These are phyloP conservation scores for Neoarius graeffei DNA, from an alignment of 2,113 vertebrate genomes.

Conservation along the genomic window DNA sequence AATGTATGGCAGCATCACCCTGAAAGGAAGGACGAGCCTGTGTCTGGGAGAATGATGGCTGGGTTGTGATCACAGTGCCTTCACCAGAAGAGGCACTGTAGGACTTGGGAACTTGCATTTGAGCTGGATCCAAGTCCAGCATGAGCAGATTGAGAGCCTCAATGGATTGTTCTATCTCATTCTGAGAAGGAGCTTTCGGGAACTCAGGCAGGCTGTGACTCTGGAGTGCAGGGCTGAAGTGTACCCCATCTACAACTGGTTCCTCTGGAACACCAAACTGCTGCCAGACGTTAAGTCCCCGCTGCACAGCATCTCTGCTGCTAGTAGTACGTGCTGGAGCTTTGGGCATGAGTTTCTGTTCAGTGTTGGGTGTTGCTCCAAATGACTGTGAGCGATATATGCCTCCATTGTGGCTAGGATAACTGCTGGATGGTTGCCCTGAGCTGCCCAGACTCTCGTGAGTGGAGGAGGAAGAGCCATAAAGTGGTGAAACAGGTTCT, in stretches of 20 bases:
- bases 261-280: slow-evolving; percentile 80
- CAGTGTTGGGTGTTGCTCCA: slow-evolving; percentile 63
- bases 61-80: slow-evolving; percentile 75
- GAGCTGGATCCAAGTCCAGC: slow-evolving; percentile 82
- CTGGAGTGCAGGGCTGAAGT: slow-evolving; percentile 67
- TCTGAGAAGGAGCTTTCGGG: slow-evolving; percentile 83
- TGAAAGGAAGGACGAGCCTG: slow-evolving; percentile 71
- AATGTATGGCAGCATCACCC: slow-evolving; percentile 53
- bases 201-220: slow-evolving; percentile 87
- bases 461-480: slow-evolving; percentile 72
- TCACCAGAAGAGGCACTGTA: slow-evolving; percentile 81
- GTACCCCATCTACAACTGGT: slow-evolving; percentile 71
- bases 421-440: slow-evolving; percentile 61
- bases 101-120: slow-evolving; percentile 78
- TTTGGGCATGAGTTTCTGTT: slow-evolving; percentile 74
- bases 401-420: slow-evolving; percentile 66
- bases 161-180: slow-evolving; percentile 94
- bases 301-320: slow-evolving; percentile 93
- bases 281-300: slow-evolving; percentile 93
- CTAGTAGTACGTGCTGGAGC: slow-evolving; percentile 89
- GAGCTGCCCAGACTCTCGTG: slow-evolving; percentile 71
- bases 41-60: slow-evolving; percentile 77
- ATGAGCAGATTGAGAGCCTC: slow-evolving; percentile 94
- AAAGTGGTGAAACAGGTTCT: slow-evolving; percentile 61
- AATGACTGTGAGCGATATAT: slow-evolving; percentile 87